phyloP scores from a whole-genome alignment of 2,113 vertebrate genomes.

The Corapipo altera region DNA sequence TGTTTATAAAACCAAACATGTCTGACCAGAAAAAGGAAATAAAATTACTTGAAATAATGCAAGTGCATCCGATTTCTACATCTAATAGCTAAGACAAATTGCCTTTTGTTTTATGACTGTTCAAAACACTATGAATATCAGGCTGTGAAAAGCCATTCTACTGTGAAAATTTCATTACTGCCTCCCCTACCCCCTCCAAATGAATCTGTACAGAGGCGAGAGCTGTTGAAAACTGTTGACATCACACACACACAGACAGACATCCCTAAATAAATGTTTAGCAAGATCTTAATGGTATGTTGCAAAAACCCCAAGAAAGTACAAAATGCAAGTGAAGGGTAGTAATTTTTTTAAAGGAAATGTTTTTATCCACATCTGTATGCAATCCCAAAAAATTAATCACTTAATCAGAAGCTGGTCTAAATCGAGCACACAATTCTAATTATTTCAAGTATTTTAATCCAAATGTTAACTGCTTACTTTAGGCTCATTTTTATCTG shows the following conservation, averaged over 20 bases:
- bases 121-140: not conserved
- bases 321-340: not conserved
- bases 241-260: not conserved
- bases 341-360: not conserved
- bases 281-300: not conserved
- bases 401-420: not conserved
- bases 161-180: not conserved
- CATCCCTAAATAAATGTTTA: not conserved
- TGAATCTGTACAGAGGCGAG: not conserved
- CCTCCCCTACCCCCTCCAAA: not conserved
- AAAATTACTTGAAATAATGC: not conserved
- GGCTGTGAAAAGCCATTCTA: not conserved
- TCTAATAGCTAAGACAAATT: not conserved
- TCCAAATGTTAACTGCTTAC: not conserved
- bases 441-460: not conserved
- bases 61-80: not conserved
- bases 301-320: not conserved
- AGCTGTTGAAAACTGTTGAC: not conserved
- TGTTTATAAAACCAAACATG: not conserved
- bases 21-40: not conserved
- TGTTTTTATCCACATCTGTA: fast-evolving
- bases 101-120: not conserved
- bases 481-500: not conserved
- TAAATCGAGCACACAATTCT: not conserved
- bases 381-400: not conserved